These are phyloP conservation scores for Penelope pileata DNA, from an alignment of 2,113 vertebrate species.

Conservation along the genomic window DNA sequence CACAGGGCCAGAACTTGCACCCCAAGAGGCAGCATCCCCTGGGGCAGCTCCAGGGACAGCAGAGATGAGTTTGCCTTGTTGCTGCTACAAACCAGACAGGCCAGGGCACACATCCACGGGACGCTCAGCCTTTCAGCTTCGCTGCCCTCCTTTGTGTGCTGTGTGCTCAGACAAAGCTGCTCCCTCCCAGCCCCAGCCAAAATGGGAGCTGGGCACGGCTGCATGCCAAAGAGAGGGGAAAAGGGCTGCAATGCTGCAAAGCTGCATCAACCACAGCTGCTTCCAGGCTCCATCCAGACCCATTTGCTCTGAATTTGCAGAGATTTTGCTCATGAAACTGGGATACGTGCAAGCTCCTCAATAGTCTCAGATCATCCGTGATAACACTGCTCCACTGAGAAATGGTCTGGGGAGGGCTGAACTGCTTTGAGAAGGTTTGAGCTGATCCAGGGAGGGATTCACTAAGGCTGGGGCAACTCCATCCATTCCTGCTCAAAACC, in stretches of 20 bases:
- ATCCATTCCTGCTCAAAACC: background rate
- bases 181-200: background rate
- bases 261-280: background rate
- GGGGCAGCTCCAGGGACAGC: background rate
- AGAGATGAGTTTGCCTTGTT: background rate
- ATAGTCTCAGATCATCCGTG: background rate
- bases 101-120: background rate
- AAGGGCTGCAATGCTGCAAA: background rate
- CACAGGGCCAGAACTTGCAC: background rate
- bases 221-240: background rate
- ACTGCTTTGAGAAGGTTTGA: background rate
- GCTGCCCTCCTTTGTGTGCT: constrained; percentile 19
- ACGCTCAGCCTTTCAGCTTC: constrained; percentile 22
- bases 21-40: background rate
- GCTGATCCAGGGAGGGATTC: background rate
- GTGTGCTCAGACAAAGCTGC: background rate
- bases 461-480: background rate
- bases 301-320: background rate
- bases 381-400: no score
- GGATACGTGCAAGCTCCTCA: background rate
- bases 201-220: background rate
- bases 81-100: background rate
- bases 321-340: background rate
- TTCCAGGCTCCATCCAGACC: background rate
- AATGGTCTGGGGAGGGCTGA: background rate